phyloP scores from a whole-genome alignment of 2,113 vertebrate species.

The Podilymbus podiceps region DNA sequence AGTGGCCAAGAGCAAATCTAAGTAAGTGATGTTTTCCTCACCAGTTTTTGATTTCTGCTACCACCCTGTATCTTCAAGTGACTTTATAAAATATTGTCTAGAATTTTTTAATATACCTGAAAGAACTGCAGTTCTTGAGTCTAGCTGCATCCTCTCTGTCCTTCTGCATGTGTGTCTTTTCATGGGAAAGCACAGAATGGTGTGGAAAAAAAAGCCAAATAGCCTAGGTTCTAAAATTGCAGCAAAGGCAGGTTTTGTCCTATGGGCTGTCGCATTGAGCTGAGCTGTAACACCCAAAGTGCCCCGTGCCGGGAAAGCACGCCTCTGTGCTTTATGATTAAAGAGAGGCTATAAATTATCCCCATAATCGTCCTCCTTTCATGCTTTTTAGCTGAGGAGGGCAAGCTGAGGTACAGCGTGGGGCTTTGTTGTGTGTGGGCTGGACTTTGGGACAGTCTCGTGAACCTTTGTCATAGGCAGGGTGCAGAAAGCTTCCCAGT shows the following conservation, averaged over 20 bases:
- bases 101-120: neutral
- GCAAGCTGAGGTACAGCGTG: neutral
- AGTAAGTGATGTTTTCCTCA: slow-evolving; percentile 71
- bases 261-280: fast-evolving
- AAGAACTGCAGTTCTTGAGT: neutral
- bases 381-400: neutral
- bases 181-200: neutral
- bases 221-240: neutral
- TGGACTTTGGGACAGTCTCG: neutral
- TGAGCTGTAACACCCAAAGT: neutral
- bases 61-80: neutral
- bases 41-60: neutral
- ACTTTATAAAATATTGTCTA: neutral
- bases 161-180: neutral
- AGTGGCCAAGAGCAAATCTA: slow-evolving; percentile 80
- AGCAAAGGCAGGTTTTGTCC: neutral
- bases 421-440: neutral
- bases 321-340: neutral
- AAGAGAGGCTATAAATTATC: neutral
- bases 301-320: fast-evolving
- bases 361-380: neutral
- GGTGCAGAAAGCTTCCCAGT: neutral
- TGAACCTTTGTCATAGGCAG: neutral
- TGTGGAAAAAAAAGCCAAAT: neutral
- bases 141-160: neutral